Base-by-base conservation (phyloP, 2,888 invertebrate genomes). In the Standfussiana lucernea region DNA sequence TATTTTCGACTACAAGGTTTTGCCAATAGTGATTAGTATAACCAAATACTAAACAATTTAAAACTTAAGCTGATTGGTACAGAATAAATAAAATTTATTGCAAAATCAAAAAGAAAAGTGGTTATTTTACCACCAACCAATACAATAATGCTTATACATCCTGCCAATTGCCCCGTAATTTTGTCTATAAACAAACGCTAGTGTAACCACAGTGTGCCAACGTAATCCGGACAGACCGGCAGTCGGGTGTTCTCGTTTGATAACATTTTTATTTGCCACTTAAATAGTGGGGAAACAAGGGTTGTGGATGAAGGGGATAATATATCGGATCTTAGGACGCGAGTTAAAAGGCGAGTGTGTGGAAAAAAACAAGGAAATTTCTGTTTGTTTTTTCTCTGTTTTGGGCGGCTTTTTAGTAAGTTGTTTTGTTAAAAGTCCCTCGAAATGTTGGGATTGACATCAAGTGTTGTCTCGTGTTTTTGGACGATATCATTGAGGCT, bases 211-310 rank as follows among this genome's bases (percentile, higher is more conserved):
- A 82, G 83, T 65, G 84, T 88, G 83, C 87, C 82, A 86, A 80
- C 82, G 82, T 92, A 91, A 92, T 91, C 92, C 90, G 82, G 79
- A 83, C 82, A 85, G 80, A 69, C 83, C 69, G 72, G 53, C 79
- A 74, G 78, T 82, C 80, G 79, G 84, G 82, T 88, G 89, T 88
- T 88, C 89, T 88, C 90, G 89, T 91, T 91, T 93, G 93, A 93
- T 93, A 93, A 93, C 91, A 91, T 90, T 93, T 92, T 93, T 93
- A 92, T 93, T 92, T 92, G 90, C 91, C 91, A 91, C 92, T 91
- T 91, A 89, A 92, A 91, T 90, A 88, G 89, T 88, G 89, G 88
- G 86, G 89, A 91, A 90, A 91, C 89, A 91, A 90, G 90, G 91
- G 88, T 85, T 85, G 88, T 80, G 88, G 87, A 88, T 89, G 89